Evolutionary conservation across 2,797 vertebrate genomes (phyloP).

Genomic region (Gymnodraco acuticeps): DNA sequence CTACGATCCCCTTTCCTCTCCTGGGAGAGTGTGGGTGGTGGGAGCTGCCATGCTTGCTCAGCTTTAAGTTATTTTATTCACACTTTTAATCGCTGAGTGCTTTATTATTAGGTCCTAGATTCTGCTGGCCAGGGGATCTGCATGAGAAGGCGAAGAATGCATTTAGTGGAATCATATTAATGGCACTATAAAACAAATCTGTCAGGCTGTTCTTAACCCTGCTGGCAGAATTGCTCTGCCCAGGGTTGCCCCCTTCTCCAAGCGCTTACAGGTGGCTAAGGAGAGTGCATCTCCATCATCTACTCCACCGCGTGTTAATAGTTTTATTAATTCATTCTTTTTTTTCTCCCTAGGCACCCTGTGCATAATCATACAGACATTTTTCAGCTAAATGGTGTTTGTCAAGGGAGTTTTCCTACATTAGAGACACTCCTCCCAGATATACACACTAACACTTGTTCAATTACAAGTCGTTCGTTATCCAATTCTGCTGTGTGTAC

Average conservation of each 20-base stretch:
- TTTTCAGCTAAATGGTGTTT: constrained; percentile 84
- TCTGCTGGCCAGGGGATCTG: constrained; percentile 82
- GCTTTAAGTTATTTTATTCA: constrained; percentile 88
- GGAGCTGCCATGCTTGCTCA: constrained; percentile 84
- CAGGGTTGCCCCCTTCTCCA: constrained; percentile 76
- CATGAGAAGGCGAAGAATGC: constrained; percentile 82
- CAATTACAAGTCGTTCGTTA: constrained; percentile 79
- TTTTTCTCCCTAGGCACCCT: constrained; percentile 66
- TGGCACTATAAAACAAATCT: constrained; percentile 85
- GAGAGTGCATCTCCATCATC: constrained; percentile 84
- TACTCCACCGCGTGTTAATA: constrained; percentile 78
- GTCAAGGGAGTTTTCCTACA: constrained; percentile 78
- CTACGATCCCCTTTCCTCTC: constrained; percentile 74
- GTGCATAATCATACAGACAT: constrained; percentile 79
- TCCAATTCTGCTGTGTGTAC: constrained; percentile 65
- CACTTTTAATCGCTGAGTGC: constrained; percentile 89
- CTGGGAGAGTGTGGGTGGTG: constrained; percentile 84
- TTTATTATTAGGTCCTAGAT: constrained; percentile 88
- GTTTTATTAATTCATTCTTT: constrained; percentile 84
- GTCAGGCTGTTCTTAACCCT: constrained; percentile 85
- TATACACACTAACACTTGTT: constrained; percentile 74
- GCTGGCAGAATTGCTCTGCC: constrained; percentile 77
- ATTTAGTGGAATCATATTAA: constrained; percentile 87
- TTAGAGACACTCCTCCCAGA: constrained; percentile 71
- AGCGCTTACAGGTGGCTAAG: constrained; percentile 83